Base-by-base conservation (phyloP, 2,113 vertebrate genomes). In the Eulemur macaco region DNA sequence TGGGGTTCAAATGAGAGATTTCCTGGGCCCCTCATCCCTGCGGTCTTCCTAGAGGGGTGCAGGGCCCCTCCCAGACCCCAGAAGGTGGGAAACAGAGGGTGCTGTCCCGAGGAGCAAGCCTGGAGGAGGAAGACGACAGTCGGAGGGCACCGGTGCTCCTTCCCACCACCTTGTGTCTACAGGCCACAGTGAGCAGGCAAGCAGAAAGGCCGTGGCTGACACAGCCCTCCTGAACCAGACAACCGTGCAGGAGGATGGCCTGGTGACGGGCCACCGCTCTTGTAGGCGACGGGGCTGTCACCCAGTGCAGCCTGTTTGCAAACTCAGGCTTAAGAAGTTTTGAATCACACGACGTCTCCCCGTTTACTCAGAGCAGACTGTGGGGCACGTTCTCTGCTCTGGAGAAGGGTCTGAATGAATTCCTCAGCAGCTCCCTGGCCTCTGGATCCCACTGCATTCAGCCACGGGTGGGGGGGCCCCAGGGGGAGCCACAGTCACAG, bases 11-110 rank as follows among this genome's bases (percentile, higher is more conserved):
- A 39, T 37, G 29, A 37, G 27, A 58, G 50, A 60, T 3, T 50
- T 3, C 4, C 23, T 3, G 12, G 84, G 11, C 5, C 8, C 29
- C 17, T 39, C 21, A 45, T 6, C 14, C 18, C 8, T 0, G 1
- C 60, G 29, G 4, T 68, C 15, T 80, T 63, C n/a, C 45, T 63
- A 10, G n/a, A 76, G 42, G 9, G 52, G 69, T 76, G 5, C 11
- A 15, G 23, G 31, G 34, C 17, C 69, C 45, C 94, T 60, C 2
- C 7, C 27, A 10, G 52, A 15, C 60, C 56, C 63, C 21, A 6
- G 34, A 60, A 71, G 3, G 42, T 20, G 6, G 58, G 3, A 18
- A 27, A 18, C 45, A 68, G 20, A 27, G 23, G 29, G 25, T 7
- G 34, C 20, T 27, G 7, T 82, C 74, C 86, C 56, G 37, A 63